Conservation (phyloP, 2,888 invertebrate genomes). For the Orchesella flavescens region DNA sequence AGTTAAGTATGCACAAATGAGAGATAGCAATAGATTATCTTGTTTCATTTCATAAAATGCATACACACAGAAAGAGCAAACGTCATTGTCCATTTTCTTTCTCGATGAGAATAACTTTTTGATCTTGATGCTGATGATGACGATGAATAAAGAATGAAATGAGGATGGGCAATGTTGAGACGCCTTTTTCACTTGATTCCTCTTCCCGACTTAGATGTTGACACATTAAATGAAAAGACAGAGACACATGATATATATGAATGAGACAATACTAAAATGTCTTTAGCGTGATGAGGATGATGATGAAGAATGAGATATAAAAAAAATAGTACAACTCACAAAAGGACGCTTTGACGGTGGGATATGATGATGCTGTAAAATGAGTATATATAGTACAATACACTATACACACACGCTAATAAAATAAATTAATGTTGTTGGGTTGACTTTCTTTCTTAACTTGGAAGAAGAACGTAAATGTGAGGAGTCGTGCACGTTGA, state of each 20-base stretch:
- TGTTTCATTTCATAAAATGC: too few species aligned
- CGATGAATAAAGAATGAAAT: conserved; percentile 45
- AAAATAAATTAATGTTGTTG: conserved; percentile 64
- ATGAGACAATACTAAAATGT: conserved; percentile 47
- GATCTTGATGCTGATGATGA: too few species aligned
- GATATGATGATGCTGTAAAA: conserved; percentile 38
- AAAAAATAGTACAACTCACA: too few species aligned
- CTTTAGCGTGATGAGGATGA: conserved; percentile 35
- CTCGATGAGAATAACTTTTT: background rate
- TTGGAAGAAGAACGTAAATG: conserved; percentile 17
- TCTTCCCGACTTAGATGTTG: conserved; percentile 1
- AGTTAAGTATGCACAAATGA: background rate
- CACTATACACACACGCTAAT: conserved; percentile 51
- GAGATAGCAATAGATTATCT: too few species aligned
- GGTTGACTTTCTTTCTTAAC: conserved; percentile 35
- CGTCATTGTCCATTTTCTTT: background rate
- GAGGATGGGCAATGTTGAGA: conserved; percentile 1
- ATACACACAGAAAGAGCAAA: background rate
- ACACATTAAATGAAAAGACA: conserved; percentile 2
- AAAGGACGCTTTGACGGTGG: background rate
- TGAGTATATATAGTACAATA: too few species aligned
- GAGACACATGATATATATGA: conserved; percentile 44
- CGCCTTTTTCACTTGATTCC: conserved; percentile 42
- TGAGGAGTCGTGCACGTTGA: background rate
- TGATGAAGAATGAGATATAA: conserved; percentile 49